Base-by-base conservation (phyloP, 2,113 vertebrate genomes). In the Takifugu flavidus region DNA sequence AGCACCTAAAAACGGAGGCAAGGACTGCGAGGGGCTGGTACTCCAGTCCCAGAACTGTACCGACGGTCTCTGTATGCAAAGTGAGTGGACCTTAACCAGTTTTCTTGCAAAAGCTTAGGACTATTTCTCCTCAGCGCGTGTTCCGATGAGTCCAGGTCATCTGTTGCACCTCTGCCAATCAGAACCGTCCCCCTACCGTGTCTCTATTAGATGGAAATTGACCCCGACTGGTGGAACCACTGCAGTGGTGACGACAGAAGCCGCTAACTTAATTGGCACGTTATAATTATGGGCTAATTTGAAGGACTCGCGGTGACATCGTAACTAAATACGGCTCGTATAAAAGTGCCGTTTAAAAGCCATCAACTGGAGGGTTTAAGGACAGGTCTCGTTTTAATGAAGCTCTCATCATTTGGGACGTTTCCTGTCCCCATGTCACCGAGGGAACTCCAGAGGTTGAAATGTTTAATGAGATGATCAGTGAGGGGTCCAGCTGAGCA, bases 41-140 rank as follows among this genome's bases (percentile, higher is more conserved):
- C 86, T 98, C 51, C 94, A 94, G 79, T 95, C 96, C 68, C 95
- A 98, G 87, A 98, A 98, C 91, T 98, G 96, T 70, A 98, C 96
- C 0, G 93, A 98, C 0, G 95, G 95, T 29, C 93, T 98, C 61
- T 98, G 96, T 79, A 96, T 98, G 93, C 95, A 97, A 86, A 93
- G 96, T 98, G 87, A 95, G 95, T 92, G 45, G 54, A 57, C 11
- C 0, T 11, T 59, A 49, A 58, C 28, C 34, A 27, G 72, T 58
- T 8, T n/a, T 39, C 25, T 20, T 5, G 57, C 11, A n/a, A 5
- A 34, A 28, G 11, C 49, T 44, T 51, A n/a, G 53, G 47, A 3
- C 8, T 11, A 11, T 61, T 12, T 56, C 58, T 49, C 34, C 58
- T 51, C 28, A 53, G 14, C 3, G 4, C 14, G 14, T 44, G 43